phyloP scores from a whole-genome alignment of 2,888 invertebrate genomes.

The Oxytorus armatus region DNA sequence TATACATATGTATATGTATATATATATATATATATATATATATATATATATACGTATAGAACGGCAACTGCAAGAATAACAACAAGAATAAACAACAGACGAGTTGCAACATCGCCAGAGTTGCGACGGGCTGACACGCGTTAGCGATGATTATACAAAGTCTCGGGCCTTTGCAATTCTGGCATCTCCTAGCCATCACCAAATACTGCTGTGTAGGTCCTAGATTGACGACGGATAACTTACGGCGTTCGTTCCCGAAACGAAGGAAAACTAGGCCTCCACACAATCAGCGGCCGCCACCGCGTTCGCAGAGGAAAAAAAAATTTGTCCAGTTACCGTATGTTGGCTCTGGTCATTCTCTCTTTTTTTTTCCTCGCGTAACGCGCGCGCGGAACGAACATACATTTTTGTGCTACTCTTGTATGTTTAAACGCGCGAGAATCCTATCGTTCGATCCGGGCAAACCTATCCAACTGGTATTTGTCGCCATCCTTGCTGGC shows the following conservation, averaged over 20 bases:
- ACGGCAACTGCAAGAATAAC: conserved; percentile 57
- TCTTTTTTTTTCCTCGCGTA: conserved; percentile 33
- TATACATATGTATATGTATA: conserved; percentile 30
- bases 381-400: background rate
- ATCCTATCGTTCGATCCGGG: conserved; percentile 52
- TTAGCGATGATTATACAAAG: conserved; percentile 62
- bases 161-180: conserved; percentile 83
- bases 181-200: conserved; percentile 81
- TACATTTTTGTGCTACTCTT: conserved; percentile 14
- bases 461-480: conserved; percentile 79
- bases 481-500: conserved; percentile 79
- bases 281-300: too few species aligned
- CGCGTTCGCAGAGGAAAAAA: conserved; percentile 17
- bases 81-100: conserved; percentile 58
- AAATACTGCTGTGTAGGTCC: conserved; percentile 81
- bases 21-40: conserved; percentile 45
- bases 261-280: conserved; percentile 59
- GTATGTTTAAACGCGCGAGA: conserved; percentile 23
- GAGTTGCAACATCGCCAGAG: conserved; percentile 81
- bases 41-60: conserved; percentile 38
- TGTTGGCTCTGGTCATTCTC: conserved; percentile 2
- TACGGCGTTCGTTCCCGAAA: conserved; percentile 75
- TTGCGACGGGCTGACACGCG: conserved; percentile 81
- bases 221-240: conserved; percentile 77
- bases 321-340: conserved; percentile 6